Conservation (phyloP, 2,113 vertebrate species). For the Tychaedon coryphoeus region DNA sequence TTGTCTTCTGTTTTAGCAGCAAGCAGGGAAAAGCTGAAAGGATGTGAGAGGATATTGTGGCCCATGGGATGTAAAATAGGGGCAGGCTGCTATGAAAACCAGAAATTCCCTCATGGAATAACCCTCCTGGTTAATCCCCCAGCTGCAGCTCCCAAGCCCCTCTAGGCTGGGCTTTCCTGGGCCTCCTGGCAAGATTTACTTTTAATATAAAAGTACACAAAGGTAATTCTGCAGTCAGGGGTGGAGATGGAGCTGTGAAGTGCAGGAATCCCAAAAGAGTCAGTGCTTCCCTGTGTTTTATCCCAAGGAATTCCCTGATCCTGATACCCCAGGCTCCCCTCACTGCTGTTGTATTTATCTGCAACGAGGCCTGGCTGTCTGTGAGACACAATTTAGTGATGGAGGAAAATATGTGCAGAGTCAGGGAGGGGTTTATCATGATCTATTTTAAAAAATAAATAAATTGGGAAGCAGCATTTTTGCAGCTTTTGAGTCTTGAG, state of each 20-base stretch:
- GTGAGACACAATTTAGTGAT: neutral
- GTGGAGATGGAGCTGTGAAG: neutral
- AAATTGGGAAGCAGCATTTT: neutral
- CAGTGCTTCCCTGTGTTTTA: neutral
- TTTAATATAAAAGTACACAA: neutral
- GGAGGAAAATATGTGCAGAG: neutral
- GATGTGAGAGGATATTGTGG: neutral
- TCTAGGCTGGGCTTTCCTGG: neutral
- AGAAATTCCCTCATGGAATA: neutral
- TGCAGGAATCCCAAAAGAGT: neutral
- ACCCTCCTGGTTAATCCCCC: neutral
- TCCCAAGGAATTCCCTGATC: neutral
- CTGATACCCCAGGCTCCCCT: neutral
- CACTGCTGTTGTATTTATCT: fast-evolving
- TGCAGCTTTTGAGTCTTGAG: neutral
- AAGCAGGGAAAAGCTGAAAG: neutral
- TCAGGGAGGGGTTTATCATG: neutral
- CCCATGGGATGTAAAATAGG: neutral
- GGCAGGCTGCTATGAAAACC: neutral
- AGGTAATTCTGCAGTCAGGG: neutral
- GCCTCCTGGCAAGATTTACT: neutral
- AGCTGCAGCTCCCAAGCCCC: neutral
- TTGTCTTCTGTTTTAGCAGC: neutral
- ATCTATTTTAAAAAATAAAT: neutral
- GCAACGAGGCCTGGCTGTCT: fast-evolving